Base-by-base conservation (phyloP, 2,888 invertebrate species). In the Sinhomidia bicolor region DNA sequence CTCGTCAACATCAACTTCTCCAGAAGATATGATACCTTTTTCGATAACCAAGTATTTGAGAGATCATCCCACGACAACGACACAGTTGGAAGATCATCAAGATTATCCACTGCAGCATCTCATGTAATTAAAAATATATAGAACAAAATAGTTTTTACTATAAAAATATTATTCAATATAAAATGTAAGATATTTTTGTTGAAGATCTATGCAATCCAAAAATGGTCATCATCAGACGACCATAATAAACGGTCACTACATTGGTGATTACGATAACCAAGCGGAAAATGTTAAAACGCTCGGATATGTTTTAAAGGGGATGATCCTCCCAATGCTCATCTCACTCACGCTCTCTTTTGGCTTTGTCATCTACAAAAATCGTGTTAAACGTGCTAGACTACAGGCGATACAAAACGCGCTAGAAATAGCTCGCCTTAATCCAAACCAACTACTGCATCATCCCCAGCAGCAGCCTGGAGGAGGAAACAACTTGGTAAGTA, bases 281-380 rank as follows among this genome's bases (percentile, higher is more conserved):
- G 23, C 10, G 1, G 57, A 83, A 14, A 74, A 47, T 17, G 81
- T 80, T 20, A 84, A 57, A 54, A 87, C 90, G 5, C 26, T 90
- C 10, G 89, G 85, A 9, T 90, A 87, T 65, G 89, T 89, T 17
- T 44, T 90, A 1, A 90, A 90, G 47, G 90, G 90, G 3, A 79
- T 90, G 12, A 83, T 90, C 26, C 76, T 90, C 14, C 90, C 90
- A 7, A 81, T 85, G 84, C 81, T 90, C 36, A 90, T 90, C 12
- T 87, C 89, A 1, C 57, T 90, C 41, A 83, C 84, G 0, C 82
- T 84, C 4, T 76, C 89, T 17, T 74, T 90, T 23, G 90, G 89
- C 14, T 90, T 89, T 74, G n/a, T 88, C 23, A 87, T 90, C 65
- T 90, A 84, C 76, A 90, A 89, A 78, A 90, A 85, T 47, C 80